A percentile compares a stretch with the other conserved stretches of the same genome.
phyloP scores from a whole-genome alignment of 2,797 vertebrate genomes.

The Lophius americanus region DNA sequence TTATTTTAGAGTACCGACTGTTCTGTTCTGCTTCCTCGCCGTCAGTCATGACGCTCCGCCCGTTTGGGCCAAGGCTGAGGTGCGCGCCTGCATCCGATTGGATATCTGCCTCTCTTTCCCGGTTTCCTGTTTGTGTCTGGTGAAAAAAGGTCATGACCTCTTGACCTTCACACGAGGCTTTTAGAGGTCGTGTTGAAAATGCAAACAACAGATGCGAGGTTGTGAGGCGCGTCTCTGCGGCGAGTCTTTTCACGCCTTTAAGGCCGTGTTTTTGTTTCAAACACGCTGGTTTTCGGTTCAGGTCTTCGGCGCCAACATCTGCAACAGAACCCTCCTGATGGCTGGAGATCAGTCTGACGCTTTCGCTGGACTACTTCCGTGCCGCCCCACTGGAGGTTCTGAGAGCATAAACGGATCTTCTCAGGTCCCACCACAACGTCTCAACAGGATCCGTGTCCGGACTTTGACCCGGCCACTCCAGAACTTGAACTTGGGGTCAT shows the following conservation, averaged over 20 bases:
- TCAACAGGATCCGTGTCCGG: too few species aligned
- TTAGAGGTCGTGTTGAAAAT: neutral
- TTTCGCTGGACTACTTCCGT: too few species aligned
- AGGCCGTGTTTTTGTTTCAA: too few species aligned
- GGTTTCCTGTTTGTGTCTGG: slow-evolving; percentile 51
- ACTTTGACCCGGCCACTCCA: too few species aligned
- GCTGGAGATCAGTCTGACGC: too few species aligned
- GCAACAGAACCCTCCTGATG: too few species aligned
- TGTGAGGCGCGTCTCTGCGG: neutral
- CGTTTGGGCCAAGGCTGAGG: slow-evolving; percentile 40
- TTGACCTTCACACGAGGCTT: neutral
- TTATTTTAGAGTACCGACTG: slow-evolving; percentile 9
- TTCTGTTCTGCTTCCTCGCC: slow-evolving; percentile 40
- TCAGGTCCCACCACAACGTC: too few species aligned
- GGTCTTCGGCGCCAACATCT: too few species aligned
- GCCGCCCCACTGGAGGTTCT: too few species aligned
- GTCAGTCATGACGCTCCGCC: slow-evolving; percentile 35
- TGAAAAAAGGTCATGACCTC: slow-evolving; percentile 8
- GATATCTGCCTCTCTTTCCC: slow-evolving; percentile 55
- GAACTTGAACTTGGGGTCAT: too few species aligned
- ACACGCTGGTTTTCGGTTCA: too few species aligned
- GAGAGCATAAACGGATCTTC: too few species aligned
- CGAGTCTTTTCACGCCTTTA: neutral
- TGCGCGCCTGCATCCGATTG: slow-evolving; percentile 40
- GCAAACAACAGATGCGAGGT: neutral